A percentile compares a stretch with the other conserved stretches of the same genome.
phyloP scores from a whole-genome alignment of 1,140 invertebrate species.

The Heliothis subflexa region DNA sequence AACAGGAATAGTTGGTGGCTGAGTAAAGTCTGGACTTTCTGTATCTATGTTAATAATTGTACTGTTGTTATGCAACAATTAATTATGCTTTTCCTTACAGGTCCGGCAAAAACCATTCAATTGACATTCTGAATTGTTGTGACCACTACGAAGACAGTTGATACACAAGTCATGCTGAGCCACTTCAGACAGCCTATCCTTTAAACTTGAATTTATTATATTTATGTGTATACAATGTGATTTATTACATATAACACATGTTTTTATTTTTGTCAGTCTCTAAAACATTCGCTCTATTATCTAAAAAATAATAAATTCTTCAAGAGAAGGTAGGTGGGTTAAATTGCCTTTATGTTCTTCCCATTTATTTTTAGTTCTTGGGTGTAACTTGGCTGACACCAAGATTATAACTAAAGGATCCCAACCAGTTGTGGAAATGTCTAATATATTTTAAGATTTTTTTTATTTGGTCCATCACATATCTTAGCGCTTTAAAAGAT shows the following conservation, averaged over 20 bases:
- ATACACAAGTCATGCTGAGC: slow-evolving; percentile 10
- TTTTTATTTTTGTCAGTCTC: slow-evolving; percentile 15
- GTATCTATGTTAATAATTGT: not conserved
- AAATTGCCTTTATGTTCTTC: slow-evolving; percentile 50
- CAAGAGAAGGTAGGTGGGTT: slow-evolving; percentile 8
- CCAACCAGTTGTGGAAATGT: not conserved
- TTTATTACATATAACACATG: not conserved
- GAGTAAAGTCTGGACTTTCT: not conserved
- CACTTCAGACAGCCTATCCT: slow-evolving; percentile 14
- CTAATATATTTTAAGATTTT: slow-evolving; percentile 17
- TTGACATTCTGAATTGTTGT: slow-evolving; percentile 32
- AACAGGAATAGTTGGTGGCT: not conserved
- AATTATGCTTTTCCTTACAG: slow-evolving; percentile 43
- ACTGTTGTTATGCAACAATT: slow-evolving; percentile 38
- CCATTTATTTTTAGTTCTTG: slow-evolving; percentile 48
- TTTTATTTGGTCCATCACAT: slow-evolving; percentile 14
- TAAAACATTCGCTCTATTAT: slow-evolving; percentile 34
- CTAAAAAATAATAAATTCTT: slow-evolving; percentile 35
- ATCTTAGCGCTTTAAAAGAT: slow-evolving; percentile 34
- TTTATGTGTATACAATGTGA: slow-evolving; percentile 31
- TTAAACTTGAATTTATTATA: slow-evolving; percentile 31
- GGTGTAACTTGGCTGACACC: slow-evolving; percentile 52
- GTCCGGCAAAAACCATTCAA: slow-evolving; percentile 29
- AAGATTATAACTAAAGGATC: slow-evolving; percentile 37
- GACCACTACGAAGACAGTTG: slow-evolving; percentile 41